These are phyloP conservation scores for Caiman crocodilus DNA, from an alignment of 2,797 vertebrate genomes.

Conservation along the genomic window DNA sequence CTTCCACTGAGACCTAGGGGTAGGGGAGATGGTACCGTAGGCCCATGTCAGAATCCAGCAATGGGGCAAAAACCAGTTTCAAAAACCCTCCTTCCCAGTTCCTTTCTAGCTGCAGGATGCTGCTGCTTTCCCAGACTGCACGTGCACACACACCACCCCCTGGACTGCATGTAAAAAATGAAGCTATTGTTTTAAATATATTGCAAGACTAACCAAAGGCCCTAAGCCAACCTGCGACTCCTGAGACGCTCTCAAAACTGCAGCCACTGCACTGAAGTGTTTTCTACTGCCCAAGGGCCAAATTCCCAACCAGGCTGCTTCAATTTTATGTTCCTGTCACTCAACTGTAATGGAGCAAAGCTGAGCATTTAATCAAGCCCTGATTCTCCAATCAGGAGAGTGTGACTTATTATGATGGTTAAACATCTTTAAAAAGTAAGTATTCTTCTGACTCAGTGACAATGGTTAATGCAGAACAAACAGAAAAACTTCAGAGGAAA, in stretches of 20 bases:
- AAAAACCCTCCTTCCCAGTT: not conserved
- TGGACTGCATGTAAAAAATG: not conserved
- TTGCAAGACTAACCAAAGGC: not conserved
- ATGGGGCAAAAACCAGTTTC: not conserved
- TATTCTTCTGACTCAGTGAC: not conserved
- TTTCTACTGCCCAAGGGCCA: not conserved
- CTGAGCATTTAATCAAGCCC: rapidly evolving
- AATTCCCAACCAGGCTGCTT: rapidly evolving
- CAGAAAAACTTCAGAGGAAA: not conserved
- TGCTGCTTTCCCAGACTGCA: too few relatives aligned
- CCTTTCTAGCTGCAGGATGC: not conserved
- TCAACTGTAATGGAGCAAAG: too few relatives aligned
- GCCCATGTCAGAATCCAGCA: not conserved
- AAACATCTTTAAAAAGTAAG: not conserved
- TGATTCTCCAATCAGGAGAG: rapidly evolving
- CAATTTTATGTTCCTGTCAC: not conserved
- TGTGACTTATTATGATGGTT: not conserved
- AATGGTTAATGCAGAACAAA: not conserved
- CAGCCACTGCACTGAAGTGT: not conserved
- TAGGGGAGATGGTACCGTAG: not conserved
- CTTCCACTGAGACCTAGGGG: not conserved
- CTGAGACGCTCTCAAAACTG: not conserved
- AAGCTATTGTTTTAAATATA: rapidly evolving
- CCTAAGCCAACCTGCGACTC: not conserved
- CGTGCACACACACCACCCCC: too few relatives aligned